Percentiles rank a stretch among this genome's conserved stretches.
Conservation (phyloP, 2,888 invertebrate genomes). For the Drosophila incognita region DNA sequence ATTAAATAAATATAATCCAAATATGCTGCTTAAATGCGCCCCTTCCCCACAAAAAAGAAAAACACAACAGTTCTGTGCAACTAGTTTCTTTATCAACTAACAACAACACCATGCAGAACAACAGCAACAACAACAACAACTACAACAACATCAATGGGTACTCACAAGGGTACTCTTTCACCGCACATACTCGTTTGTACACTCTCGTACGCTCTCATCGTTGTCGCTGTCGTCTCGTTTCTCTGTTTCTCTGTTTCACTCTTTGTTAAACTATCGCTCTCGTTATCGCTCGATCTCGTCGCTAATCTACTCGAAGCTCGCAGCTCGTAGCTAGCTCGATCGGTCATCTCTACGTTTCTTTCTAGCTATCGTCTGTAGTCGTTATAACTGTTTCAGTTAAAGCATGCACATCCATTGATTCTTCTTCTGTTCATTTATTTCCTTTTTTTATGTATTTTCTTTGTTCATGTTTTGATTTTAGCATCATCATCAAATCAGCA, state of each 20-base stretch:
- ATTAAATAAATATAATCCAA: slow-evolving; percentile 66
- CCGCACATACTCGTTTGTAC: slow-evolving; percentile 10
- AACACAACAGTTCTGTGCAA: slow-evolving; percentile 11
- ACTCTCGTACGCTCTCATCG: slow-evolving; percentile 32
- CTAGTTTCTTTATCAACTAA: slow-evolving; percentile 13
- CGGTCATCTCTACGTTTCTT: slow-evolving; percentile 56
- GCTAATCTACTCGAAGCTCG: slow-evolving; percentile 33
- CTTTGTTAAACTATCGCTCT: slow-evolving; percentile 44
- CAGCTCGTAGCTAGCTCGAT: slow-evolving; percentile 24
- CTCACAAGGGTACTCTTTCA: slow-evolving; percentile 34
- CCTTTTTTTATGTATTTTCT: neutral
- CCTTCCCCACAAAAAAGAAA: neutral
- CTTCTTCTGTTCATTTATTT: neutral
- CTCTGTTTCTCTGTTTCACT: slow-evolving; percentile 31
- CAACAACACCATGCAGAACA: slow-evolving; percentile 29
- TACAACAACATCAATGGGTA: slow-evolving; percentile 35
- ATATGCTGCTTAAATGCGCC: slow-evolving; percentile 52
- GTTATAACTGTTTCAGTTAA: slow-evolving; percentile 27
- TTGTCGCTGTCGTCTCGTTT: slow-evolving; percentile 55
- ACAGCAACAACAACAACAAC: slow-evolving; percentile 30
- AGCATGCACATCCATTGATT: slow-evolving; percentile 57
- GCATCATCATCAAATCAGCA: slow-evolving; percentile 27
- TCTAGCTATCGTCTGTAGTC: slow-evolving; percentile 62
- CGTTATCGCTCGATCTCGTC: slow-evolving; percentile 42
- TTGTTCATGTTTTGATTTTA: neutral